phyloP scores from a whole-genome alignment of 1,140 invertebrate species.

The Drosophila subpulchrella region DNA sequence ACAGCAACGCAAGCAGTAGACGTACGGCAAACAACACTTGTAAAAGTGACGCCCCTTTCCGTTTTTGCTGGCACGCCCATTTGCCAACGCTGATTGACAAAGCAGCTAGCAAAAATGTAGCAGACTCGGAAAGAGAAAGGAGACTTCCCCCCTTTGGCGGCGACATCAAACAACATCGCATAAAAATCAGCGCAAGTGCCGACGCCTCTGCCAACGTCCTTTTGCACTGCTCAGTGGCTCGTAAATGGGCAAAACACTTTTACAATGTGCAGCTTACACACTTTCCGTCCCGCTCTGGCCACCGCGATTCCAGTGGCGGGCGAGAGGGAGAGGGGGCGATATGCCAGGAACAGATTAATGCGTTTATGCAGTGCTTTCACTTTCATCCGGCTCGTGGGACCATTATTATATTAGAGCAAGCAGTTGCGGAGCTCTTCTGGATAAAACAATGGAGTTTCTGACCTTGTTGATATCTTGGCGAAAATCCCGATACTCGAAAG shows the following conservation, averaged over 20 bases:
- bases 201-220: conserved; percentile 30
- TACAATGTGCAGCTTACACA: conserved; percentile 69
- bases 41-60: conserved; percentile 39
- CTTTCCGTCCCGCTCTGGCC: conserved; percentile 6
- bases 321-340: conserved; percentile 6
- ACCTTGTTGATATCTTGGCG: not conserved
- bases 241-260: conserved; percentile 82
- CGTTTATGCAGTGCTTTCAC: conserved; percentile 35
- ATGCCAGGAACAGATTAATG: conserved; percentile 36
- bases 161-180: conserved; percentile 75
- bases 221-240: conserved; percentile 60
- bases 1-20: conserved; percentile 36
- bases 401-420: not conserved
- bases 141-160: conserved; percentile 4
- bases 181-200: conserved; percentile 66
- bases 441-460: not conserved
- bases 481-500: not conserved
- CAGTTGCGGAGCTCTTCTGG: not conserved
- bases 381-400: not conserved
- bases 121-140: conserved; percentile 19
- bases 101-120: conserved; percentile 41
- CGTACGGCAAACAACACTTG: conserved; percentile 67
- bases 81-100: conserved; percentile 72
- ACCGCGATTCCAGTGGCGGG: not conserved
- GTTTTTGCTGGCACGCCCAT: conserved; percentile 46